Evolutionary conservation across 1,140 invertebrate species (phyloP).

Genomic region (Thaumatotibia leucotreta): DNA sequence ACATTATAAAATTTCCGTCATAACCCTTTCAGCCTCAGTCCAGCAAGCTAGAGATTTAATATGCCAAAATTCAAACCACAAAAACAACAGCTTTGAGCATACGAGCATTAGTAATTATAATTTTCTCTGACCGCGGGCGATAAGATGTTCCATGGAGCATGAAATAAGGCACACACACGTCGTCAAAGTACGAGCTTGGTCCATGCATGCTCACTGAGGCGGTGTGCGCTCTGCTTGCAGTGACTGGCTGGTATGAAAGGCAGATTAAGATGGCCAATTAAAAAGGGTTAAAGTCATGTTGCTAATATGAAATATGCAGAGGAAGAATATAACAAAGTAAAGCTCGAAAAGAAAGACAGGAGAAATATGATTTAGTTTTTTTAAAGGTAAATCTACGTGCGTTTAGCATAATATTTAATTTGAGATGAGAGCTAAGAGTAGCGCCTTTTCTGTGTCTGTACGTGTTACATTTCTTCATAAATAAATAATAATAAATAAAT

Average conservation of each 20-base stretch:
- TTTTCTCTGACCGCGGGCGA: constrained; percentile 57
- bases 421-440: no score
- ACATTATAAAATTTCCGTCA: constrained; percentile 11
- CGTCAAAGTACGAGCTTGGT: constrained; percentile 27
- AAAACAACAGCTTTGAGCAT: constrained; percentile 56
- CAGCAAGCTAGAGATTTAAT: constrained; percentile 21
- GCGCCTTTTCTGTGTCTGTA: no score
- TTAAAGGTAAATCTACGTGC: no score
- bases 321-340: not conserved
- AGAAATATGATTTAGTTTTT: no score
- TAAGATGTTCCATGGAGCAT: constrained; percentile 67
- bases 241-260: constrained; percentile 17
- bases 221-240: constrained; percentile 40
- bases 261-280: constrained; percentile 7
- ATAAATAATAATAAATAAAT: no score
- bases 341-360: no score
- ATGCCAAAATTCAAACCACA: constrained; percentile 33
- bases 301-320: not conserved
- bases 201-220: constrained; percentile 61
- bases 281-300: not conserved
- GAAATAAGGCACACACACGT: constrained; percentile 62
- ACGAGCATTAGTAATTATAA: constrained; percentile 68
- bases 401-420: no score
- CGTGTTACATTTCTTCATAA: no score
- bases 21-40: constrained; percentile 10